Evolutionary conservation across 2,113 vertebrate species (phyloP).

Genomic region (Verasper variegatus): DNA sequence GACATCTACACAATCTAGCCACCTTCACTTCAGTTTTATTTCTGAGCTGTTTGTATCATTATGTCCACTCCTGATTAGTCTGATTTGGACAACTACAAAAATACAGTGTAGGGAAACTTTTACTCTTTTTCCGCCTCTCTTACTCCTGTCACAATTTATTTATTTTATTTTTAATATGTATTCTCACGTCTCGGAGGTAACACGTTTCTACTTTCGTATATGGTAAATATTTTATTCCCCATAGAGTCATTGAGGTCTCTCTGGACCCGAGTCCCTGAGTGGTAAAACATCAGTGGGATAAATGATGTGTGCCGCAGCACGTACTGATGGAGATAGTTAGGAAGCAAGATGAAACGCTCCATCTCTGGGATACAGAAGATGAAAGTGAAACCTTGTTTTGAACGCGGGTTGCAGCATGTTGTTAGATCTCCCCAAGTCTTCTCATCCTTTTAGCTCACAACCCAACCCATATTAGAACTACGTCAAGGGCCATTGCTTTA

Average conservation of each 20-base stretch:
- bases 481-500: slow-evolving; percentile 21
- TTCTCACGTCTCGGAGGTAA: no score
- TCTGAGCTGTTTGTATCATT: no score
- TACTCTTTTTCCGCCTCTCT: neutral
- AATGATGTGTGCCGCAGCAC: slow-evolving; percentile 41
- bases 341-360: slow-evolving; percentile 62
- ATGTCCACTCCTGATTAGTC: no score
- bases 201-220: slow-evolving; percentile 26
- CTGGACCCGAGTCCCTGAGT: slow-evolving; percentile 42
- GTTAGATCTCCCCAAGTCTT: slow-evolving; percentile 52
- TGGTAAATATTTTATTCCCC: slow-evolving; percentile 49
- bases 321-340: slow-evolving; percentile 54
- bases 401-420: slow-evolving; percentile 31
- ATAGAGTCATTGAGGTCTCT: slow-evolving; percentile 35
- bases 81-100: neutral
- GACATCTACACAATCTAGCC: neutral
- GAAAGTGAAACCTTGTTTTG: slow-evolving; percentile 67
- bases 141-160: neutral
- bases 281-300: slow-evolving; percentile 64
- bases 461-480: neutral
- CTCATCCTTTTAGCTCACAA: slow-evolving; percentile 35
- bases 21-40: no score
- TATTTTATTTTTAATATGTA: neutral
- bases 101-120: no score
- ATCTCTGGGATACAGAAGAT: slow-evolving; percentile 58